These are phyloP conservation scores for Lycodopsis pacificus DNA, from an alignment of 2,797 vertebrate genomes.

Conservation along the genomic window DNA sequence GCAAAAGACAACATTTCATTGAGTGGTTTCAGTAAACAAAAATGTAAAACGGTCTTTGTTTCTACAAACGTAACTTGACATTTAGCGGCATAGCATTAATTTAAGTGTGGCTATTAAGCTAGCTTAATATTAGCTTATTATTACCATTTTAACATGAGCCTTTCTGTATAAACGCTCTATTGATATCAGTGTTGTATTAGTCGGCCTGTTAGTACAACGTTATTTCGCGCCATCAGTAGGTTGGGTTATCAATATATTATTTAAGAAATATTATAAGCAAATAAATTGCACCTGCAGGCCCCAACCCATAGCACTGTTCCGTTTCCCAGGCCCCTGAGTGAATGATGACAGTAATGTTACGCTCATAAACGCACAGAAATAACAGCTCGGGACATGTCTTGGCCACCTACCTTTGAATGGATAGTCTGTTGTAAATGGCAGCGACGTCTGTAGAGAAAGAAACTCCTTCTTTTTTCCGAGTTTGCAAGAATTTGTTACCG, in stretches of 20 bases:
- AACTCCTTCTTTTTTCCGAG: neutral
- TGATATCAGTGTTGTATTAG: neutral
- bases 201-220: neutral
- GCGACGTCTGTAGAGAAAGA: neutral
- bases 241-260: neutral
- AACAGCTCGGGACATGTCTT: neutral
- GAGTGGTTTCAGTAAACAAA: neutral
- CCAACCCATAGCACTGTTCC: conserved; percentile 28
- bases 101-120: neutral
- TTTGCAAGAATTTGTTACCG: conserved; percentile 46
- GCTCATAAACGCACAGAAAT: conserved; percentile 8
- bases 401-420: conserved; percentile 58
- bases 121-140: neutral
- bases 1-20: neutral
- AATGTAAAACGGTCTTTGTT: neutral
- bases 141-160: neutral
- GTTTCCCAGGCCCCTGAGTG: conserved; percentile 26
- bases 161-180: neutral
- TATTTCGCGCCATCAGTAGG: neutral
- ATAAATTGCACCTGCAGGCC: conserved; percentile 65
- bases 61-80: neutral
- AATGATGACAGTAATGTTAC: conserved; percentile 14
- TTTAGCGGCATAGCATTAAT: neutral
- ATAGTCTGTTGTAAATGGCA: neutral
- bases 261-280: neutral